phyloP scores from a whole-genome alignment of 2,888 invertebrate genomes.

The Agapostemon virescens region DNA sequence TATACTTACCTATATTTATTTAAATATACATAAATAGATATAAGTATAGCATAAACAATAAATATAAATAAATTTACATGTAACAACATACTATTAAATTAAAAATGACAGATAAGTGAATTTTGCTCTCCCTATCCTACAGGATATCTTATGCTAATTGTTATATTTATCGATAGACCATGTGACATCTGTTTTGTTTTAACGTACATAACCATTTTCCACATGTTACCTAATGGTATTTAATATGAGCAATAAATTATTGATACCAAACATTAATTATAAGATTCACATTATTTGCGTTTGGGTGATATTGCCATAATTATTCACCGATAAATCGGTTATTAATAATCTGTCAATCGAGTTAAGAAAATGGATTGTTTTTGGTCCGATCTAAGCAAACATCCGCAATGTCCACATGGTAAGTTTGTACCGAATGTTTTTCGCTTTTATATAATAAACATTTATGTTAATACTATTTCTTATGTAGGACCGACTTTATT shows the following conservation, averaged over 20 bases:
- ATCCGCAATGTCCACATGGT: slow-evolving; percentile 89
- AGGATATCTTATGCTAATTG: no score
- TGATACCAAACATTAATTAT: slow-evolving; percentile 9
- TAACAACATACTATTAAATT: no score
- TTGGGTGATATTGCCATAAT: not conserved
- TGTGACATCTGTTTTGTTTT: slow-evolving; percentile 21
- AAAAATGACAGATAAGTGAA: no score
- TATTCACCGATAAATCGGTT: not conserved
- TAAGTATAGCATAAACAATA: no score
- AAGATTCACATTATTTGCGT: not conserved
- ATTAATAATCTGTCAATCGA: not conserved
- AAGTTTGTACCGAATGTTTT: slow-evolving; percentile 35
- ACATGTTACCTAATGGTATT: not conserved
- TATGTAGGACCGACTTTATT: slow-evolving; percentile 85
- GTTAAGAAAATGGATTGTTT: slow-evolving; percentile 67
- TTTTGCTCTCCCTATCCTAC: no score
- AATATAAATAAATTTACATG: no score
- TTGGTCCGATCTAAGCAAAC: slow-evolving; percentile 82
- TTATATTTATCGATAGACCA: not conserved
- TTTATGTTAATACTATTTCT: slow-evolving; percentile 1
- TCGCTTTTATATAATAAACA: not conserved
- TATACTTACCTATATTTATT: no score
- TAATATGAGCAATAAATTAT: not conserved
- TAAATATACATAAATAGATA: no score
- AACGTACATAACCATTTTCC: not conserved